A percentile compares a stretch with the other conserved stretches of the same genome.
Evolutionary conservation across 2,888 invertebrate species (phyloP).

Genomic region (Andrena hattorfiana): DNA sequence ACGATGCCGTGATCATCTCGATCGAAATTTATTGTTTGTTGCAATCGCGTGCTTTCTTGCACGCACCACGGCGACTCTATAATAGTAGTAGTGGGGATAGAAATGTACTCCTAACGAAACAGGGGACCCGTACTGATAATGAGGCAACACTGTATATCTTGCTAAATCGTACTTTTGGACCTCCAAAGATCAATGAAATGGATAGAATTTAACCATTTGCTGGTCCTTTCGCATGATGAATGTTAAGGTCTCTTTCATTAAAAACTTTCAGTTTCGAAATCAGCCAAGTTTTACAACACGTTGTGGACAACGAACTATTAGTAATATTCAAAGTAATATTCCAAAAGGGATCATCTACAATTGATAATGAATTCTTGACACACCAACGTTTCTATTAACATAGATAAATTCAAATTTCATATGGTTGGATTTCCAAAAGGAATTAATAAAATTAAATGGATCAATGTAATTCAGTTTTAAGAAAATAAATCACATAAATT

Average conservation of each 20-base stretch:
- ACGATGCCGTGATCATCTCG: neutral
- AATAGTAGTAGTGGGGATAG: too few species aligned
- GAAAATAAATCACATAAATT: too few species aligned
- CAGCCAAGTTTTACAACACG: neutral
- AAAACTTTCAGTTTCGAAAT: neutral
- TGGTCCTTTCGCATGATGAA: neutral
- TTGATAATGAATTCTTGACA: neutral
- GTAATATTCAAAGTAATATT: neutral
- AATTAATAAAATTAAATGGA: neutral
- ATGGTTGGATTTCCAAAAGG: neutral
- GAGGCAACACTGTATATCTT: too few species aligned
- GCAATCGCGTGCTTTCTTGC: too few species aligned
- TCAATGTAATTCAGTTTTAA: neutral
- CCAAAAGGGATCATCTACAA: neutral
- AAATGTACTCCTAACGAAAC: too few species aligned
- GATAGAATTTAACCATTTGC: conserved; percentile 21
- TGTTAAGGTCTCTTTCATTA: conserved; percentile 13
- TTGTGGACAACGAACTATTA: neutral
- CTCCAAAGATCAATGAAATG: conserved; percentile 13
- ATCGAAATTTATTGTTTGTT: too few species aligned
- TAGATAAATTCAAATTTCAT: conserved; percentile 30
- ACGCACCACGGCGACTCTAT: too few species aligned
- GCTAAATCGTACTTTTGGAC: neutral
- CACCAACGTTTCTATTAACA: neutral
- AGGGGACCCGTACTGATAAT: too few species aligned